Evolutionary conservation across 2,797 vertebrate genomes (phyloP), one percentile per base, ranked within the genome.

Genomic region (Enteromius viviparus): DNA sequence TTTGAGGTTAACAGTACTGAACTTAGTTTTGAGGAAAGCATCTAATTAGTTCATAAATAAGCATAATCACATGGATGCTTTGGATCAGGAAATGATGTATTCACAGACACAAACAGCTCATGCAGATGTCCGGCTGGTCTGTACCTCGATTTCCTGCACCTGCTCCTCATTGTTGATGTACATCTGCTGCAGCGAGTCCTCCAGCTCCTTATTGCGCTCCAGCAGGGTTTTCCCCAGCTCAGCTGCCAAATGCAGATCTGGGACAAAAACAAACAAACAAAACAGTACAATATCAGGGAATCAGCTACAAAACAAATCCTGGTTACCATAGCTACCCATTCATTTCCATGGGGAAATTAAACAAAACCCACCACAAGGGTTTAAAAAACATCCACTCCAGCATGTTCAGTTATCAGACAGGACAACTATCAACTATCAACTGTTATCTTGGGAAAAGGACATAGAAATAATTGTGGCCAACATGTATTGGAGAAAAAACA

Each of bases 121-220:
- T 42, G 55, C 40, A 76, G 62, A 17, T 21, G 66, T 71, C 9
- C 29, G 11, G 40, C 70, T 34, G 71, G 19, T 51, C 21, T 60
- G 0, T 88, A 99, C 98, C 97, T 99, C 98, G 0, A 99, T 99
- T 92, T 99, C 98, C 68, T 97, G 98, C 70, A 97, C 97, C 90
- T 99, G 98, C 82, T 99, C 98, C 90, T 99, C 97, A 0, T 98
- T 99, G 94, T 97, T 98, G 91, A 97, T 84, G 47, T 99, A 99
- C 97, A 99, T 98, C 91, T 98, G 97, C 85, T 99, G 98, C 84
- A 99, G 93, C 0, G 97, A 97, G 87, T 98, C 97, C 89, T 99
- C 98, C 91, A 99, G 92, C 90, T 99, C 98, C 87, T 98, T 98
- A 93, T 99, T 99, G 82, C 97, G 94, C 78, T 99, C 98, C 92